Conservation (phyloP, 2,113 vertebrate species). For the Labeo rohita region DNA sequence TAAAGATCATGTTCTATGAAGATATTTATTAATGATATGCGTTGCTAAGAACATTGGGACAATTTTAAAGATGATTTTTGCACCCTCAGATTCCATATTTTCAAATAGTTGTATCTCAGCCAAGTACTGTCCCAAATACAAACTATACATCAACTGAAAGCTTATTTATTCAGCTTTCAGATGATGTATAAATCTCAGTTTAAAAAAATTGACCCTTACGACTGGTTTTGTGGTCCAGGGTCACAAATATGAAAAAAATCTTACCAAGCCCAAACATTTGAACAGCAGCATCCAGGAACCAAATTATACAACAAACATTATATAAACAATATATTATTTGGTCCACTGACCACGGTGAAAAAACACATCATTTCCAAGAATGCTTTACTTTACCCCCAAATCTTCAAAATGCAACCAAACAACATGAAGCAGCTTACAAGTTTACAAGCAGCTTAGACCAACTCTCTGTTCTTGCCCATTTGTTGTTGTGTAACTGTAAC, state of each 20-base stretch:
- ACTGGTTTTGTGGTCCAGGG: too few species aligned
- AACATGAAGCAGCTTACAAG: not conserved
- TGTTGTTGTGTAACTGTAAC: conserved; percentile 11
- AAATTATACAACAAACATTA: not conserved
- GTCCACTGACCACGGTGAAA: not conserved
- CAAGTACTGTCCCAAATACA: too few species aligned
- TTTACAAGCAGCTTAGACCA: conserved; percentile 6
- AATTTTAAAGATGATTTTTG: too few species aligned
- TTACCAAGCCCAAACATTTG: not conserved
- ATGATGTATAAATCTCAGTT: too few species aligned
- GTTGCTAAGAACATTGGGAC: too few species aligned
- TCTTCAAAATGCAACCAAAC: conserved; percentile 3
- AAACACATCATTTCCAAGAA: not conserved
- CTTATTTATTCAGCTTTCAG: too few species aligned
- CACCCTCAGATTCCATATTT: too few species aligned
- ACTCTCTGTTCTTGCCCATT: conserved; percentile 13
- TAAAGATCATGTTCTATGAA: too few species aligned
- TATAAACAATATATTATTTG: not conserved
- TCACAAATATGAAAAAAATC: not conserved
- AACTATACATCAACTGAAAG: too few species aligned
- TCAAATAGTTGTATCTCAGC: too few species aligned
- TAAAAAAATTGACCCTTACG: too few species aligned
- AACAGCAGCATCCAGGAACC: not conserved
- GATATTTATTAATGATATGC: too few species aligned
- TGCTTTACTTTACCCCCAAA: not conserved